A percentile compares a stretch with the other conserved stretches of the same genome.
phyloP scores from a whole-genome alignment of 2,113 vertebrate species.

The Pygoscelis adeliae region DNA sequence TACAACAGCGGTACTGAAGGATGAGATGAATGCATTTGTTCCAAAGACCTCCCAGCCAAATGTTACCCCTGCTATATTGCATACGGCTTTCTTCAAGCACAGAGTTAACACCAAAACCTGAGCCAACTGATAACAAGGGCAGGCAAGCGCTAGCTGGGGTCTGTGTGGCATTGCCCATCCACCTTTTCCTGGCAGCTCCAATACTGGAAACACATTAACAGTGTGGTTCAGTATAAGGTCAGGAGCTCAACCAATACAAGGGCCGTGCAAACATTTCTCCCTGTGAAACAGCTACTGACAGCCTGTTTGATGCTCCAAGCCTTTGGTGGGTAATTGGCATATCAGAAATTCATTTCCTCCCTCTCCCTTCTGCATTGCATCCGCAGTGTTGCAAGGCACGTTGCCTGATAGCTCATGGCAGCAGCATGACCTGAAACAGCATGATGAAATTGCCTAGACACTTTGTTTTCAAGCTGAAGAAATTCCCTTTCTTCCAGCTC shows the following conservation, averaged over 20 bases:
- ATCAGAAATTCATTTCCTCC: background rate
- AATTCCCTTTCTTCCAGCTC: background rate
- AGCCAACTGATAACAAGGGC: background rate
- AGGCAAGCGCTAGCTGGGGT: background rate
- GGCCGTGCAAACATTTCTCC: background rate
- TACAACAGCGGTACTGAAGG: background rate
- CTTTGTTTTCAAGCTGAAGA: background rate
- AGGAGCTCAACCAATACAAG: background rate
- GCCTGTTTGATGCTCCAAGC: background rate
- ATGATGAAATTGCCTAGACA: background rate
- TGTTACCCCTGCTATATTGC: background rate
- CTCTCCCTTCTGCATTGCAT: background rate
- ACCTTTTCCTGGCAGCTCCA: background rate
- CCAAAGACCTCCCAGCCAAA: conserved; percentile 21
- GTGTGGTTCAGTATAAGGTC: background rate
- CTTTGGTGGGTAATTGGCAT: background rate
- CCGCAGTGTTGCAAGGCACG: background rate
- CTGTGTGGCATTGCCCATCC: background rate
- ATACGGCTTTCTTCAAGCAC: background rate
- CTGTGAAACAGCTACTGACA: background rate
- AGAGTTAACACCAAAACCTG: background rate
- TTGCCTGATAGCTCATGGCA: background rate
- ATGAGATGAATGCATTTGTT: background rate
- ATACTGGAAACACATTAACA: background rate
- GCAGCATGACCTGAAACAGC: background rate